Conservation (phyloP, 2,797 vertebrate genomes). For the Betta splendens region DNA sequence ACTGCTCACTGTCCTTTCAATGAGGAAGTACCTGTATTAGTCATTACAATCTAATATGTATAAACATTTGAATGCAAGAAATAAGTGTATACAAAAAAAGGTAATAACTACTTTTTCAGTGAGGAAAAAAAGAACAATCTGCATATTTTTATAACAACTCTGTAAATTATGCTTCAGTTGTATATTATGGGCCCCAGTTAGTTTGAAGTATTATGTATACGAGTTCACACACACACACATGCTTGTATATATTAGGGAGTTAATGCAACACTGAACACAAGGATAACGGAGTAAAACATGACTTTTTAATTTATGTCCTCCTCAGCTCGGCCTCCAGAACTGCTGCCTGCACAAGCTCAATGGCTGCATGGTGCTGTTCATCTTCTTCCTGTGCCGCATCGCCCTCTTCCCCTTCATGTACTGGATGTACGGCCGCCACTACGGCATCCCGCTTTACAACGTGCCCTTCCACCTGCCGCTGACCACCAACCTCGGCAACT, state of each 20-base stretch:
- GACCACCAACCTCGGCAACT: slow-evolving; percentile 88
- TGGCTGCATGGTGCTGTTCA: slow-evolving; percentile 88
- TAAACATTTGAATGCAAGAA: too few species aligned
- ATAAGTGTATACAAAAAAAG: too few species aligned
- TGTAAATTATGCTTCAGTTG: too few species aligned
- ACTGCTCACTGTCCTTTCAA: neutral
- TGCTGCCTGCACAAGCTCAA: slow-evolving; percentile 93
- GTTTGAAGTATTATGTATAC: too few species aligned
- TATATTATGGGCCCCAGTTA: too few species aligned
- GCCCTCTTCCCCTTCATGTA: slow-evolving; percentile 98
- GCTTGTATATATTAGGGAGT: too few species aligned
- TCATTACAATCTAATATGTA: too few species aligned
- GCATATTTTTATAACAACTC: too few species aligned
- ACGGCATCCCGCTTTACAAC: slow-evolving; percentile 83
- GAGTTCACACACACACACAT: too few species aligned
- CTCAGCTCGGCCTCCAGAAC: slow-evolving; percentile 87
- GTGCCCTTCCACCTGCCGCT: slow-evolving; percentile 92
- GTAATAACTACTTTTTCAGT: too few species aligned
- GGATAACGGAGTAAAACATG: neutral
- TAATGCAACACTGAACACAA: neutral
- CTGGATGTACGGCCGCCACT: slow-evolving; percentile 86
- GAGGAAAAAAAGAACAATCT: too few species aligned
- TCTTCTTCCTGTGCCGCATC: slow-evolving; percentile 94
- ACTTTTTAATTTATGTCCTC: neutral
- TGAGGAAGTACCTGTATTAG: too few species aligned